These are phyloP conservation scores for Petrocephalus zakoni DNA, from an alignment of 2,113 vertebrate species.

Conservation along the genomic window DNA sequence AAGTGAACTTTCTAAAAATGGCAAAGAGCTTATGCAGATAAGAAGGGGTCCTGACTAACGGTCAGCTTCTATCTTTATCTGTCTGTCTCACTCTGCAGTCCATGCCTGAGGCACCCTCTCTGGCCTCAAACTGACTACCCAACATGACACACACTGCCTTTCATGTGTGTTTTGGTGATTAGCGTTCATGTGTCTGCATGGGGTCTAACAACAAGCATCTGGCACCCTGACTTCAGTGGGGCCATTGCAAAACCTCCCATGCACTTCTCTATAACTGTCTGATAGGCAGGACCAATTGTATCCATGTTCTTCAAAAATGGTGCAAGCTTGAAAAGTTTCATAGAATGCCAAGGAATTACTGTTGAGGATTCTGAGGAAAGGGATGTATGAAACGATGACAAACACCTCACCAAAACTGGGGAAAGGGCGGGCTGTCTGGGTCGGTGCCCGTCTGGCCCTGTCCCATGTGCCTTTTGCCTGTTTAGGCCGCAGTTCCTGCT, in stretches of 20 bases:
- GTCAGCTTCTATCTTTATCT: slow-evolving; percentile 34
- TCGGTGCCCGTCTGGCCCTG: neutral
- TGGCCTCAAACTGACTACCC: slow-evolving; percentile 29
- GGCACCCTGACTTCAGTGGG: neutral
- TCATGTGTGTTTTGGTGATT: slow-evolving; percentile 15
- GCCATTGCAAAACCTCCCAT: neutral
- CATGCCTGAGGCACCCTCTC: slow-evolving; percentile 30
- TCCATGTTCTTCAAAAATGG: neutral
- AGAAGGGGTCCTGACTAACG: slow-evolving; percentile 36
- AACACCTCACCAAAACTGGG: neutral
- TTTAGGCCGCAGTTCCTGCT: neutral
- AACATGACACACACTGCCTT: neutral
- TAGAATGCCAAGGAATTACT: neutral
- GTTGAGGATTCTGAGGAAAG: neutral
- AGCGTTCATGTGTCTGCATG: neutral
- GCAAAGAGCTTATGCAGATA: slow-evolving; percentile 36
- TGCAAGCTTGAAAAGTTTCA: neutral
- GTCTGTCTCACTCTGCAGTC: slow-evolving; percentile 17
- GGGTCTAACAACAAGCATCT: neutral
- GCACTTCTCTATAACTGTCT: neutral
- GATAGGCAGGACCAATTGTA: neutral
- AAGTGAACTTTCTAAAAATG: slow-evolving; percentile 30
- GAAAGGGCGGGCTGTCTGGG: neutral
- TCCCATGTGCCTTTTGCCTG: neutral
- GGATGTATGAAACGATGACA: neutral